Conservation (phyloP, 2,797 vertebrate genomes). For the Podarcis siculus region DNA sequence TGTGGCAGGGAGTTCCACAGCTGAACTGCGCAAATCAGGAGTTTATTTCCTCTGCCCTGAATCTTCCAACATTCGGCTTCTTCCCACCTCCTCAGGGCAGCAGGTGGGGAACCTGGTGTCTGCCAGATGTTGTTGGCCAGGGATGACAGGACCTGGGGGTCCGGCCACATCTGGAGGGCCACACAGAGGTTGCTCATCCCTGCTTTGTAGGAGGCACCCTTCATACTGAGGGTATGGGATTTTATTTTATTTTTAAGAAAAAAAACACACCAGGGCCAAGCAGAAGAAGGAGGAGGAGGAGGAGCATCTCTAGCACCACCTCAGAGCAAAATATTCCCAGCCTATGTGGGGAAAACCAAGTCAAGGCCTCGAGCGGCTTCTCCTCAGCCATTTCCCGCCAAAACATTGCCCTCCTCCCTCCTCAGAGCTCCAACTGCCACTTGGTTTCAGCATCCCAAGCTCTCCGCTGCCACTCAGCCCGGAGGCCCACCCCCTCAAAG, state of each 20-base stretch:
- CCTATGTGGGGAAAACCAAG: fast-evolving
- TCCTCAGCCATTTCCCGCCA: background rate
- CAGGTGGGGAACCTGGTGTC: no score
- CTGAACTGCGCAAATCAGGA: no score
- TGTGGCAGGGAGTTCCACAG: no score
- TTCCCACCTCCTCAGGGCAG: no score
- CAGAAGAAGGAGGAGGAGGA: background rate
- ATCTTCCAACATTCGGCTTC: no score
- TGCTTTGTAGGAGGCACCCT: background rate
- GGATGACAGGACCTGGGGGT: background rate
- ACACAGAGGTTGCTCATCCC: background rate
- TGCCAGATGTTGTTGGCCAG: background rate
- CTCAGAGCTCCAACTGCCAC: background rate
- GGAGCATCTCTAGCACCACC: background rate
- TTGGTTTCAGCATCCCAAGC: background rate
- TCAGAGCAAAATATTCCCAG: fast-evolving
- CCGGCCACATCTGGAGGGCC: background rate
- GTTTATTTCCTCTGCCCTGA: no score
- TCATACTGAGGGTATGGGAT: no score
- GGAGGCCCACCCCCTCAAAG: background rate
- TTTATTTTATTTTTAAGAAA: no score
- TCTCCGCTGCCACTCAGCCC: background rate
- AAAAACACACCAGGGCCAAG: background rate
- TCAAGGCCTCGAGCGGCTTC: background rate
- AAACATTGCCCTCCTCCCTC: background rate